These are phyloP conservation scores for Zosterops lateralis DNA, from an alignment of 2,113 vertebrate species.

Conservation along the genomic window DNA sequence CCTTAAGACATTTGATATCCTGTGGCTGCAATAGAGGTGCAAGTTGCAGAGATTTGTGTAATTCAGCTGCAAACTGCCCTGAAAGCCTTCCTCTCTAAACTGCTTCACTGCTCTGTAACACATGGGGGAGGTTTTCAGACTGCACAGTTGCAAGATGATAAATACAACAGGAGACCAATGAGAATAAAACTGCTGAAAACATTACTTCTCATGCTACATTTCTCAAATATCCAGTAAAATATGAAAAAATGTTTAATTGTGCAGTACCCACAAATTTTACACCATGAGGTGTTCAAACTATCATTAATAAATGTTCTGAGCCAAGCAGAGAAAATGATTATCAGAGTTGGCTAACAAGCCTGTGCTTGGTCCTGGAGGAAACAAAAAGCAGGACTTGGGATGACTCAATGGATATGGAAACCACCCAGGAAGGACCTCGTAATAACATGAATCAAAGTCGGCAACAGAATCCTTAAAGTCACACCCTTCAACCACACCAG, in stretches of 20 bases:
- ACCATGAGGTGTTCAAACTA: neutral
- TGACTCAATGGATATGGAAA: neutral
- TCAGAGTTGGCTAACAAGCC: neutral
- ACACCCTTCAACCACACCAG: neutral
- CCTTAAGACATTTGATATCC: neutral
- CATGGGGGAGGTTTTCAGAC: neutral
- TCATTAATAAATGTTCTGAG: neutral
- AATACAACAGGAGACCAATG: neutral
- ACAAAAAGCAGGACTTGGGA: fast-evolving
- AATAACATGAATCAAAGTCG: neutral
- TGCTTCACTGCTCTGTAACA: neutral
- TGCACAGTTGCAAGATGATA: neutral
- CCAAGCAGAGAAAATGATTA: neutral
- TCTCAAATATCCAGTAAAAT: neutral
- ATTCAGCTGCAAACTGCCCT: neutral
- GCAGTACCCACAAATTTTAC: neutral
- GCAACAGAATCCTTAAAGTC: neutral
- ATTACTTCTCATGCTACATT: neutral
- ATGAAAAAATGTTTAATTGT: neutral
- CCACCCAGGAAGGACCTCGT: neutral
- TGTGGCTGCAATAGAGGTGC: neutral
- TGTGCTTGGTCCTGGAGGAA: neutral
- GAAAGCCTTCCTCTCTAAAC: neutral
- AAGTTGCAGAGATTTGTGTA: neutral
- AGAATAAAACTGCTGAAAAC: neutral